phyloP scores from a whole-genome alignment of 2,888 invertebrate species.

The Scaeva pyrastri region DNA sequence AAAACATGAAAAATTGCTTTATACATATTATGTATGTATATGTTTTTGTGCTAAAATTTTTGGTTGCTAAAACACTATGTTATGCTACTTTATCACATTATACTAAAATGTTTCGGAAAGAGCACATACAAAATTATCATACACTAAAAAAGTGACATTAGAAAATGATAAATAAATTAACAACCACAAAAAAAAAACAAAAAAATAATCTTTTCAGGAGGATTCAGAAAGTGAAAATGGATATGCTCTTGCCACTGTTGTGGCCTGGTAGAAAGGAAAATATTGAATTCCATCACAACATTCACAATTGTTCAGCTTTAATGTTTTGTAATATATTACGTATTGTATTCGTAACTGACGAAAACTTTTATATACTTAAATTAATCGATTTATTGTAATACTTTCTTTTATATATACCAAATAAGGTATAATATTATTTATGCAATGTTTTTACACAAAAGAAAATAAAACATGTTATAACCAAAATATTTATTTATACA shows the following conservation, averaged over 20 bases:
- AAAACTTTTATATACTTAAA: neutral
- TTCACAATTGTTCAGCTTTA: slow-evolving; percentile 31
- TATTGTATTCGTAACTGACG: neutral
- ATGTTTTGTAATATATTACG: slow-evolving; percentile 7
- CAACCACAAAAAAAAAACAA: slow-evolving; percentile 10
- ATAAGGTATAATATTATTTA: neutral
- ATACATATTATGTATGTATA: too few relatives aligned
- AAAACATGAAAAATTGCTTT: neutral
- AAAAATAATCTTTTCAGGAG: slow-evolving; percentile 86
- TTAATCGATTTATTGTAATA: neutral
- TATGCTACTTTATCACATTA: slow-evolving; percentile 39
- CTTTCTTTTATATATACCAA: neutral
- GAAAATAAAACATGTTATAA: too few relatives aligned
- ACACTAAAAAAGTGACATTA: neutral
- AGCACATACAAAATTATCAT: slow-evolving; percentile 26
- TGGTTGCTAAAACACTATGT: slow-evolving; percentile 54
- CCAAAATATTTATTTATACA: too few relatives aligned
- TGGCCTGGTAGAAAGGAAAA: slow-evolving; percentile 84
- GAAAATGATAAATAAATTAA: slow-evolving; percentile 55
- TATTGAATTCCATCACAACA: slow-evolving; percentile 3
- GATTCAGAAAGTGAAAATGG: slow-evolving; percentile 87
- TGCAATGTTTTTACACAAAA: neutral
- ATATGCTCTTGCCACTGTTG: slow-evolving; percentile 87
- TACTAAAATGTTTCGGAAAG: slow-evolving; percentile 48
- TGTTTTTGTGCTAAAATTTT: slow-evolving; percentile 35